A percentile compares a stretch with the other conserved stretches of the same genome.
Evolutionary conservation across 2,113 vertebrate genomes (phyloP).

Genomic region (Sminthopsis crassicaudata): DNA sequence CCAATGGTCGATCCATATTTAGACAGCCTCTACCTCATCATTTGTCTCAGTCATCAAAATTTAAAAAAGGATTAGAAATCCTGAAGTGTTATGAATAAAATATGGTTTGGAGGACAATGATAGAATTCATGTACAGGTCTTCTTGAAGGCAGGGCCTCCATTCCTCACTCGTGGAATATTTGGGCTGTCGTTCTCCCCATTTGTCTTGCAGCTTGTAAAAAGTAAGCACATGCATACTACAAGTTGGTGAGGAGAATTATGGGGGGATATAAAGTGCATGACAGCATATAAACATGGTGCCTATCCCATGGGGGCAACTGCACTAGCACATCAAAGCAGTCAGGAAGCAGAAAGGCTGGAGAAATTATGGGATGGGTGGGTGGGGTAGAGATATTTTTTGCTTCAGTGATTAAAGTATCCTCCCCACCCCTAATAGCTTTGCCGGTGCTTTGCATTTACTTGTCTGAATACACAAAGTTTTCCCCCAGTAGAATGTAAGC

Average conservation of each 20-base stretch:
- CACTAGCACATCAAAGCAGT: neutral
- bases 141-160: conserved; percentile 65
- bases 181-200: conserved; percentile 51
- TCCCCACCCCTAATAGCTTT: fast-evolving
- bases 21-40: conserved; percentile 70
- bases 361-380: fast-evolving
- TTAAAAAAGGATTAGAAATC: conserved; percentile 82
- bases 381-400: neutral
- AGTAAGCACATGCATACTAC: conserved; percentile 77
- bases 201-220: conserved; percentile 71
- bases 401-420: too few species aligned
- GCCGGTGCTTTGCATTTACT: neutral
- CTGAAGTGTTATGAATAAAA: conserved; percentile 80
- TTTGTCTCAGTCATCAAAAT: conserved; percentile 83
- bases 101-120: conserved; percentile 72
- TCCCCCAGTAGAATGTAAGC: neutral
- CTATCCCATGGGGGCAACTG: neutral
- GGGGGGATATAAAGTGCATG: conserved; percentile 69
- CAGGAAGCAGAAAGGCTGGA: neutral
- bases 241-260: conserved; percentile 69
- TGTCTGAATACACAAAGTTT: neutral
- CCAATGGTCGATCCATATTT: conserved; percentile 65
- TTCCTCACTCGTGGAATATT: conserved; percentile 60
- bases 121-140: conserved; percentile 76
- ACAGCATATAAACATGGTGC: conserved; percentile 74